Evolutionary conservation across 2,797 vertebrate genomes (phyloP).

Genomic region (Cheirogaleus major): DNA sequence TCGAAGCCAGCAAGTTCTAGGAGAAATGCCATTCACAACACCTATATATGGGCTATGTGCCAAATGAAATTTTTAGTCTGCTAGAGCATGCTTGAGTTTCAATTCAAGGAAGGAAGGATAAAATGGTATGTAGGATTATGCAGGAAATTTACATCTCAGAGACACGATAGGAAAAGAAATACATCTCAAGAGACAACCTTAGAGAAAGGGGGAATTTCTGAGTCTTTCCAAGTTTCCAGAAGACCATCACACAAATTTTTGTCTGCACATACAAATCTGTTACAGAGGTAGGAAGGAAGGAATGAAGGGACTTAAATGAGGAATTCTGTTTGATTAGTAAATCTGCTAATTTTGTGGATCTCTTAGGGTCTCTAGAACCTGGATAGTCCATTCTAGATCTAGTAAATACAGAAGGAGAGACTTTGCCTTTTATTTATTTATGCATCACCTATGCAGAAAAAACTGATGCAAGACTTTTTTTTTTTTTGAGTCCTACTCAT

Average conservation of each 20-base stretch:
- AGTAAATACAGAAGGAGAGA: background rate
- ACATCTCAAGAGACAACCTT: slow-evolving; percentile 4
- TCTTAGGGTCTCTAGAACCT: background rate
- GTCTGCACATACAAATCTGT: background rate
- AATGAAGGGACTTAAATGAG: background rate
- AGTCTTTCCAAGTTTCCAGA: slow-evolving; percentile 26
- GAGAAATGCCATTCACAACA: background rate
- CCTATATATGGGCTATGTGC: background rate
- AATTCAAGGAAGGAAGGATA: slow-evolving; percentile 43
- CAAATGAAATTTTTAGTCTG: slow-evolving; percentile 24
- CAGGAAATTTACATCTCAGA: background rate
- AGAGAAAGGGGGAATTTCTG: background rate
- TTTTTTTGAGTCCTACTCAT: background rate
- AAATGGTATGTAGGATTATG: background rate
- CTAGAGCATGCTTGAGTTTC: background rate
- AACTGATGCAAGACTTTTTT: background rate
- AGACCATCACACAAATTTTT: background rate
- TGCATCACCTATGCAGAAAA: background rate
- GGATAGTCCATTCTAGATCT: background rate
- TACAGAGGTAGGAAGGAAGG: background rate
- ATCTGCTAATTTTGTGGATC: background rate
- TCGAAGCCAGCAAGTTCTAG: background rate
- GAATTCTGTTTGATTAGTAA: background rate
- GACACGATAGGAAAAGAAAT: background rate
- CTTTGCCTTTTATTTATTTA: background rate